phyloP scores from a whole-genome alignment of 1,140 invertebrate species.

The Myzus persicae region DNA sequence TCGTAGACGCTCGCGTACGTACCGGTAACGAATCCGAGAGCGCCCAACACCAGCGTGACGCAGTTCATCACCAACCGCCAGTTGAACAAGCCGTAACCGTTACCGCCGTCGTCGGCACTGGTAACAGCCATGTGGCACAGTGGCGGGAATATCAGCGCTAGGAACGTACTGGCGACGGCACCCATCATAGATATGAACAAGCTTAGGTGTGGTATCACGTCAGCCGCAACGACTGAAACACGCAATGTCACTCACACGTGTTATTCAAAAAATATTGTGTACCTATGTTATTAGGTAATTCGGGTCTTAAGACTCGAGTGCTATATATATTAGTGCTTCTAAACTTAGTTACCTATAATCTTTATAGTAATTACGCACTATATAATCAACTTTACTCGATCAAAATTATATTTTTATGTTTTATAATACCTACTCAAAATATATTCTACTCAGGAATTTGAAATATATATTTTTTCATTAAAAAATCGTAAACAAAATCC shows the following conservation, averaged over 20 bases:
- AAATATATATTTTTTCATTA: too few relatives aligned
- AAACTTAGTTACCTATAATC: too few relatives aligned
- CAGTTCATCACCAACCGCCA: constrained; percentile 23
- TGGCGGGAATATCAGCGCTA: constrained; percentile 89
- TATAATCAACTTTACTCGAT: too few relatives aligned
- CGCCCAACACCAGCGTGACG: constrained; percentile 11
- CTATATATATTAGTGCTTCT: too few relatives aligned
- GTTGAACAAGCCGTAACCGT: not conserved
- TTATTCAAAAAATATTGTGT: too few relatives aligned
- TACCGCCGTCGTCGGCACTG: constrained; percentile 62
- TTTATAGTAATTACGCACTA: too few relatives aligned
- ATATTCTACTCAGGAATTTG: too few relatives aligned
- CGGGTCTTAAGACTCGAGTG: too few relatives aligned
- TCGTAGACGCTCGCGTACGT: constrained; percentile 48
- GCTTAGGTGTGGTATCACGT: constrained; percentile 82
- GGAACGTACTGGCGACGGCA: constrained; percentile 83
- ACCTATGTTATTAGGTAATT: too few relatives aligned
- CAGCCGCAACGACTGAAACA: constrained; percentile 77
- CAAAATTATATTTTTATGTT: too few relatives aligned
- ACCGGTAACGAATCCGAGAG: constrained; percentile 34
- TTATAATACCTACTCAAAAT: too few relatives aligned
- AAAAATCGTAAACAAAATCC: too few relatives aligned
- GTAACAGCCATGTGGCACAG: constrained; percentile 79
- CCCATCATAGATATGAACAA: constrained; percentile 91
- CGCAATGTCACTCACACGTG: not conserved